Percentiles rank a stretch among this genome's conserved stretches.
These are phyloP conservation scores for Sussaba pulchella DNA, from an alignment of 2,888 invertebrate species.

Conservation along the genomic window DNA sequence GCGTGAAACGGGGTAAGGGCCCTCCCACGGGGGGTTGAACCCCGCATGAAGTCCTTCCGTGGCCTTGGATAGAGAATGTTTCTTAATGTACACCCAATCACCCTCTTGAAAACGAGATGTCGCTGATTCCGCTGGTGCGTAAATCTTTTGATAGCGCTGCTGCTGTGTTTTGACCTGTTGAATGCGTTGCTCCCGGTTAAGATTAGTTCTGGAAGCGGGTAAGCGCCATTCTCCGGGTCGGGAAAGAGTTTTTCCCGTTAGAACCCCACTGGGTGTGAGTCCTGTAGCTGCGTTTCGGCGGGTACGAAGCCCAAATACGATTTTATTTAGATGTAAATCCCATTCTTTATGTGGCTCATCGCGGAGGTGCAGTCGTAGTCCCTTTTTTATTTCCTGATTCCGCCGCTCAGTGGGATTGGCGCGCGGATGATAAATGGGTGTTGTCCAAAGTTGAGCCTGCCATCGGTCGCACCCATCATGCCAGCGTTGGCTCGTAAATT, in stretches of 20 bases:
- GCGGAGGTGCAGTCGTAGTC: background rate
- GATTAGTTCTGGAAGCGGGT: background rate
- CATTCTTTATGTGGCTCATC: background rate
- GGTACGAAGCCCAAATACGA: background rate
- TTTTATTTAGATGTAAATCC: background rate
- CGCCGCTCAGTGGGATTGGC: conserved; percentile 14
- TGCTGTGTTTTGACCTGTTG: too few relatives aligned
- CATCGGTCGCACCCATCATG: background rate
- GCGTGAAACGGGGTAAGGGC: background rate
- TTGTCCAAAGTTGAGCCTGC: background rate
- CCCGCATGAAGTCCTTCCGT: conserved; percentile 17
- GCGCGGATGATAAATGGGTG: background rate
- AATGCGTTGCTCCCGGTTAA: too few relatives aligned
- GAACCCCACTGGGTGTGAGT: background rate
- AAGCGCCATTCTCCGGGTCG: background rate
- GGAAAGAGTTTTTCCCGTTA: background rate
- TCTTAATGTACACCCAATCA: background rate
- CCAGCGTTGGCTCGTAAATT: background rate
- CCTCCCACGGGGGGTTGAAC: conserved; percentile 5
- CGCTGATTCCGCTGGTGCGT: too few relatives aligned
- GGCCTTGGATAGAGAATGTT: conserved; percentile 8
- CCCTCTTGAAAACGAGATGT: background rate
- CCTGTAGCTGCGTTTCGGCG: conserved; percentile 3
- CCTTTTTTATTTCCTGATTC: conserved; percentile 18
- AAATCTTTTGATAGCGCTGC: too few relatives aligned